Evolutionary conservation across 2,888 invertebrate genomes (phyloP), one percentile per base, ranked within the genome.

Genomic region (Acanthopleura granulata): DNA sequence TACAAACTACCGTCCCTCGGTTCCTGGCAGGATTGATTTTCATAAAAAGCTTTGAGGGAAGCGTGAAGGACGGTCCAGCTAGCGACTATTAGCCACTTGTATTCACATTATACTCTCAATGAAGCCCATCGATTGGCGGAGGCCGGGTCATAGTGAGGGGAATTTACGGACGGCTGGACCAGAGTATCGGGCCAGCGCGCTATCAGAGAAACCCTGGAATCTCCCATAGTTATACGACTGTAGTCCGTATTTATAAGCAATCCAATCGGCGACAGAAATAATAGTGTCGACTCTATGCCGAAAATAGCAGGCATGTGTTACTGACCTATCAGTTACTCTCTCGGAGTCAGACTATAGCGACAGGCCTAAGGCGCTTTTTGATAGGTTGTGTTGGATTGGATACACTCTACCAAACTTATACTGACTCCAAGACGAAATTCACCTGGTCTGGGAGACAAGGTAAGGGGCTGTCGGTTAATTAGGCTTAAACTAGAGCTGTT

Each of bases 31-130:
- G 57, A 57, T 57, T 57, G 57, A 57, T 57, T 57, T 57, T 22
- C 57, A 57, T 22, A n/a, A 57, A 57, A 57, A 18, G 18, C 57
- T 57, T 57, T 57, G 22, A 18, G 57, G 18, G 57, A 57, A 6
- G 57, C 22, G 57, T 57, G 57, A 57, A 57, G 57, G 57, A 57
- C 22, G 57, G 57, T n/a, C 57, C 22, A 6, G 57, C 57, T 57
- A 40, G 40, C 40, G 57, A 57, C 57, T 57, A 57, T 57, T 57
- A 57, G 57, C 57, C 57, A 57, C 57, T 57, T 57, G 57, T 57
- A 57, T 57, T 57, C 57, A 57, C 57, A 57, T 57, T 57, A 57
- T 57, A 22, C n/a, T 57, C 57, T n/a, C 57, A 57, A 57, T 57
- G 57, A 57, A 57, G 22, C n/a, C 57, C 22, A 57, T 57, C 57